Percentiles rank a stretch among this genome's conserved stretches.
Evolutionary conservation across 2,797 vertebrate genomes (phyloP).

Genomic region (Poecilia velifera): DNA sequence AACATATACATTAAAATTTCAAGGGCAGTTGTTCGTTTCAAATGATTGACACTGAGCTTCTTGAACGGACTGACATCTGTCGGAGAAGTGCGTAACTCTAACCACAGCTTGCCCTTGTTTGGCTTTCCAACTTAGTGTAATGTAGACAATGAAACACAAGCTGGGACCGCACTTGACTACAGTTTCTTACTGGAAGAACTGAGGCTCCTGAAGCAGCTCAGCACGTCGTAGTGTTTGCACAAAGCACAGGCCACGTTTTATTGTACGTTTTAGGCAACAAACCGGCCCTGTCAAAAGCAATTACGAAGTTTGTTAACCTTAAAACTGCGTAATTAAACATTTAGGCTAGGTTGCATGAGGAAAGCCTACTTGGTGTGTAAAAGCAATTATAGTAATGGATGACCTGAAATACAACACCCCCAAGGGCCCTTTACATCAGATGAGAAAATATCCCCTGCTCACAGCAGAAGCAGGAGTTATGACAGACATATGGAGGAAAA

Average conservation of each 20-base stretch:
- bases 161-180: slow-evolving; percentile 58
- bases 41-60: slow-evolving; percentile 69
- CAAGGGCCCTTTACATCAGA: slow-evolving; percentile 72
- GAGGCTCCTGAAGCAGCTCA: slow-evolving; percentile 51
- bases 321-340: slow-evolving; percentile 85
- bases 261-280: slow-evolving; percentile 70
- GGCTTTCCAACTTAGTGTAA: slow-evolving; percentile 78
- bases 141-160: slow-evolving; percentile 80
- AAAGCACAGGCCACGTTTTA: slow-evolving; percentile 55
- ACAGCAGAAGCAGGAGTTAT: slow-evolving; percentile 61
- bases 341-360: slow-evolving; percentile 77
- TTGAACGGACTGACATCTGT: slow-evolving; percentile 77
- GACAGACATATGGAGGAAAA: slow-evolving; percentile 42
- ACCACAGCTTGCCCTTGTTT: slow-evolving; percentile 72
- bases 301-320: slow-evolving; percentile 74
- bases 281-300: slow-evolving; percentile 59
- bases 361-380: slow-evolving; percentile 80
- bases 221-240: slow-evolving; percentile 57
- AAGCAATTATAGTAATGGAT: slow-evolving; percentile 86
- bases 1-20: slow-evolving; percentile 67
- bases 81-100: slow-evolving; percentile 81
- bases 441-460: slow-evolving; percentile 74
- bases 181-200: slow-evolving; percentile 72
- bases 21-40: slow-evolving; percentile 71
- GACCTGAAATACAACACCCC: slow-evolving; percentile 83